Conservation (phyloP, 2,797 vertebrate genomes). For the Pelodytes ibericus region DNA sequence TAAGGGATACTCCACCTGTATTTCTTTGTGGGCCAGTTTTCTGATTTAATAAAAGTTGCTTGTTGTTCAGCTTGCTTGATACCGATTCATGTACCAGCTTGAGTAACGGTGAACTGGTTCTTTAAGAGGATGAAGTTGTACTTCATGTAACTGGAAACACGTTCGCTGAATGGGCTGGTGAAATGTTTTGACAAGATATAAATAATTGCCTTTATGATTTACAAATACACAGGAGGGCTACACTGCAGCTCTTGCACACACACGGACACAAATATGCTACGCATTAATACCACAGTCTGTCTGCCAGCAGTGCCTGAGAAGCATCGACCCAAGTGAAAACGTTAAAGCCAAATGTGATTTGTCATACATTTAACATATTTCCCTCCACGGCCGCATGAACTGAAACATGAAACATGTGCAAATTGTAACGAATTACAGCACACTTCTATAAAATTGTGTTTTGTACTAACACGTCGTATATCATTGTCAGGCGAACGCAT, state of each 20-base stretch:
- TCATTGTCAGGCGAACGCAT: constrained; percentile 59
- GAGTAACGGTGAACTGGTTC: not conserved
- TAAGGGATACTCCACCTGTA: no score
- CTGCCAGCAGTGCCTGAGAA: not conserved
- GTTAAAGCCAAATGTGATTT: constrained; percentile 32
- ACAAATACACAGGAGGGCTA: constrained; percentile 10
- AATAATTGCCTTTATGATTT: constrained; percentile 37
- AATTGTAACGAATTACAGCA: constrained; percentile 65
- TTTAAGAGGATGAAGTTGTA: accelerated
- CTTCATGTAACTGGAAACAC: constrained; percentile 25
- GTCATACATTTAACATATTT: constrained; percentile 33
- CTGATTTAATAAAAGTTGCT: no score
- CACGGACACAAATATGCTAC: constrained; percentile 10
- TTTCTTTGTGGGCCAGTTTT: no score
- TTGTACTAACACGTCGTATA: constrained; percentile 63
- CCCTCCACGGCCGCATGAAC: constrained; percentile 2
- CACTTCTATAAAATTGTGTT: constrained; percentile 50
- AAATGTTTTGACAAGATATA: constrained; percentile 47
- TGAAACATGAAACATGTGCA: constrained; percentile 60
- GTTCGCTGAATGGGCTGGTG: not conserved
- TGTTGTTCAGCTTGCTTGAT: no score
- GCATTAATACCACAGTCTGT: not conserved
- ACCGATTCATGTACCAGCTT: no score
- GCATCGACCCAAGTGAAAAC: not conserved
- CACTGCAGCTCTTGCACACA: constrained; percentile 7